Percentiles rank a stretch among this genome's conserved stretches.
Conservation (phyloP, 2,113 vertebrate genomes). For the Tonatia bakeri region DNA sequence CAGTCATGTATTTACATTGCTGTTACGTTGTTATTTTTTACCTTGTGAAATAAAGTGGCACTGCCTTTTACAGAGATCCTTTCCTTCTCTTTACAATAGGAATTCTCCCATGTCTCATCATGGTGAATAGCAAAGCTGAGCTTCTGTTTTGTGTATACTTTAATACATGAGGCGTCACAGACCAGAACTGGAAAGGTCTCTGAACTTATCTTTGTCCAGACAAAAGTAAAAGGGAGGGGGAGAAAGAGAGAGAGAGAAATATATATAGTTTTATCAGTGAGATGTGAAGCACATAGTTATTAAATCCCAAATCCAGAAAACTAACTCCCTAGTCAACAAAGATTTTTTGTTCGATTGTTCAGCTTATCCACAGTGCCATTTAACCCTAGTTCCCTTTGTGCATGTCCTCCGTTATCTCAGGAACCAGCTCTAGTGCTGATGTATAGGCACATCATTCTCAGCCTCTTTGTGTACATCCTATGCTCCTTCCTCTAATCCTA, state of each 20-base stretch:
- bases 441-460: neutral
- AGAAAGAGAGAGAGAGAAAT: neutral
- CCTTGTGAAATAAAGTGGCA: conserved; percentile 60
- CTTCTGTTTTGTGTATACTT: neutral
- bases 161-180: fast-evolving
- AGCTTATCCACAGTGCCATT: neutral
- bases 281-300: neutral
- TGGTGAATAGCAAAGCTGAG: neutral
- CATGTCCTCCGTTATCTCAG: fast-evolving
- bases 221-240: neutral
- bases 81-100: conserved; percentile 61
- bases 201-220: neutral
- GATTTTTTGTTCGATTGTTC: neutral
- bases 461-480: fast-evolving
- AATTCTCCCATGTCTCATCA: neutral
- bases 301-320: neutral
- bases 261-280: neutral
- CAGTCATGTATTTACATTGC: conserved; percentile 72
- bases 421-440: fast-evolving
- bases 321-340: neutral
- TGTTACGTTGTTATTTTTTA: conserved; percentile 75
- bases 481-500: neutral
- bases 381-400: fast-evolving
- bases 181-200: neutral
- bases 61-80: conserved; percentile 54